Evolutionary conservation across 2,888 invertebrate species (phyloP).

Genomic region (Julus scandinavius): DNA sequence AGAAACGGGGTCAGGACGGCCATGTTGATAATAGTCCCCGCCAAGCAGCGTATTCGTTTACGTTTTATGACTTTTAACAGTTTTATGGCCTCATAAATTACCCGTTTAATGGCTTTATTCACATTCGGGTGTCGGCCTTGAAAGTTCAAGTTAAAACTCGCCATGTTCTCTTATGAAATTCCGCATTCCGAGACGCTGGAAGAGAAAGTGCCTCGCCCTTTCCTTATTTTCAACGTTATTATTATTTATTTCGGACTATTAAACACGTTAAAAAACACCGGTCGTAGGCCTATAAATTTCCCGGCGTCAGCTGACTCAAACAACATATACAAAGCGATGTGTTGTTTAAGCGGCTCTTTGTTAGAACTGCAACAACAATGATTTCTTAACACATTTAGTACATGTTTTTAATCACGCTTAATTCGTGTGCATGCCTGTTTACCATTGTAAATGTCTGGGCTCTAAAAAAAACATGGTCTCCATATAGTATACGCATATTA

Average conservation of each 20-base stretch:
- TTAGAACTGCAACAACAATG: neutral
- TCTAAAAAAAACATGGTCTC: too few species aligned
- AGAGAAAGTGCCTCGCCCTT: constrained; percentile 4
- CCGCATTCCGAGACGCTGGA: constrained; percentile 24
- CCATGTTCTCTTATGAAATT: constrained; percentile 45
- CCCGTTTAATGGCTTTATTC: constrained; percentile 51
- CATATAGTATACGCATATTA: too few species aligned
- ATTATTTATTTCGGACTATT: constrained; percentile 43
- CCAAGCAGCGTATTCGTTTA: constrained; percentile 39
- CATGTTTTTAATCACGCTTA: too few species aligned
- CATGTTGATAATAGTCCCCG: constrained; percentile 22
- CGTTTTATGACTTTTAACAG: constrained; percentile 48
- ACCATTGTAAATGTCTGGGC: too few species aligned
- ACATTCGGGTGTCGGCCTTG: constrained; percentile 50
- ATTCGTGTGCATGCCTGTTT: too few species aligned
- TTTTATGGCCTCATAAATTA: constrained; percentile 54
- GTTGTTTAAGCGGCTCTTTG: neutral
- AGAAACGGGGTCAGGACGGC: constrained; percentile 46
- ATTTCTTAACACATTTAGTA: too few species aligned
- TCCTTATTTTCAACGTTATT: neutral
- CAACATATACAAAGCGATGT: neutral
- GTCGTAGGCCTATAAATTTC: constrained; percentile 16
- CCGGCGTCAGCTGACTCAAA: neutral
- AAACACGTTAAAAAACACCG: constrained; percentile 4
- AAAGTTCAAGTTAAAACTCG: constrained; percentile 50